Evolutionary conservation across 1,140 invertebrate species (phyloP).

Genomic region (Drosophila sproati): DNA sequence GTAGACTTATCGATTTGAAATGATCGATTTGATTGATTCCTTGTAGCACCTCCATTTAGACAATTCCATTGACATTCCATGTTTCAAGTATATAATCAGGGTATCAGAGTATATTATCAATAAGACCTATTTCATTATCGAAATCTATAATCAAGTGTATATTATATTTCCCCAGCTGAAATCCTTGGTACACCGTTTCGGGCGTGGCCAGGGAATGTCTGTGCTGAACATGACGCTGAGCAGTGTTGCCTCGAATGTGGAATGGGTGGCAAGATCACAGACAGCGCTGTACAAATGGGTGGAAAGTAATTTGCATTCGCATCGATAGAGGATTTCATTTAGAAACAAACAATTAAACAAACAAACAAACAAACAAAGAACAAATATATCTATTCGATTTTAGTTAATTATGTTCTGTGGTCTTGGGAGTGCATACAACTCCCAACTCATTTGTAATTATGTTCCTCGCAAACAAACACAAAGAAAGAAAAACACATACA

Average conservation of each 20-base stretch:
- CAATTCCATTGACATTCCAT: too few relatives aligned
- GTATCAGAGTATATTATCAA: too few relatives aligned
- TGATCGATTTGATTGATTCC: too few relatives aligned
- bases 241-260: conserved; percentile 83
- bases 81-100: too few relatives aligned
- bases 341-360: background rate
- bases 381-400: conserved; percentile 21
- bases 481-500: conserved; percentile 20
- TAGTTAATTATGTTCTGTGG: conserved; percentile 40
- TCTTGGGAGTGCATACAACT: conserved; percentile 10
- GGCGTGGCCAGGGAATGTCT: conserved; percentile 81
- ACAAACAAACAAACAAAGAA: background rate
- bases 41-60: too few relatives aligned
- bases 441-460: conserved; percentile 76
- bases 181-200: conserved; percentile 82
- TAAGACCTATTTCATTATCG: too few relatives aligned
- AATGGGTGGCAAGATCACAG: conserved; percentile 83
- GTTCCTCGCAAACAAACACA: conserved; percentile 60
- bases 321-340: conserved; percentile 58
- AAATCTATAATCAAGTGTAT: background rate
- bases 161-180: conserved; percentile 59
- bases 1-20: too few relatives aligned
- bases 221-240: conserved; percentile 83
- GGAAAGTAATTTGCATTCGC: conserved; percentile 77
- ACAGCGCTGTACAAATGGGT: conserved; percentile 84